A percentile compares a stretch with the other conserved stretches of the same genome.
Conservation (phyloP, 2,113 vertebrate genomes). For the Dunckerocampus dactyliophorus region DNA sequence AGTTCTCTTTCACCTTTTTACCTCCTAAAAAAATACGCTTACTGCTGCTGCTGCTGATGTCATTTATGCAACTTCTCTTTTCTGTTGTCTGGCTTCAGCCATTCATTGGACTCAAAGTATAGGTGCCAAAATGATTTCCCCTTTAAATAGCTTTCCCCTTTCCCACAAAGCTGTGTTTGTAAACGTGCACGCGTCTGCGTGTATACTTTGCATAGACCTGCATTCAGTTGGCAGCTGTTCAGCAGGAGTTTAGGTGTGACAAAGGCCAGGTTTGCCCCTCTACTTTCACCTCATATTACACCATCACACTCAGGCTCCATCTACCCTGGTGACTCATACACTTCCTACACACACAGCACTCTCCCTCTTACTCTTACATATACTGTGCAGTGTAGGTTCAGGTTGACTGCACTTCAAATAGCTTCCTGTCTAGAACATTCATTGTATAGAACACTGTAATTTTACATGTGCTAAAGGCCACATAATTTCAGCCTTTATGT, state of each 20-base stretch:
- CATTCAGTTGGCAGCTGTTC: slow-evolving; percentile 18
- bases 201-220: slow-evolving; percentile 9
- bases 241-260: slow-evolving; percentile 20
- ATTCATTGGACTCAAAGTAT: background rate
- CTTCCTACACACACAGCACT: background rate
- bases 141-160: slow-evolving; percentile 1
- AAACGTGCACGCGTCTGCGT: background rate
- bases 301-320: slow-evolving; percentile 13
- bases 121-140: slow-evolving; percentile 31
- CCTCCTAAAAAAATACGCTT: background rate
- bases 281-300: slow-evolving; percentile 21
- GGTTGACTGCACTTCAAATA: slow-evolving; percentile 42
- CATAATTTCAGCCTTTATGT: slow-evolving; percentile 58
- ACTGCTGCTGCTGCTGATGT: slow-evolving; percentile 17
- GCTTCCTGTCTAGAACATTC: slow-evolving; percentile 39
- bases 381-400: slow-evolving; percentile 5
- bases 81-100: slow-evolving; percentile 31
- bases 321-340: slow-evolving; percentile 7
- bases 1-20: slow-evolving; percentile 16
- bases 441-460: slow-evolving; percentile 53
- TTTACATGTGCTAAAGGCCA: slow-evolving; percentile 53
- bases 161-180: slow-evolving; percentile 13
- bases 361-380: slow-evolving; percentile 12
- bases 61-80: slow-evolving; percentile 16
- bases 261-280: slow-evolving; percentile 22